A percentile compares a stretch with the other conserved stretches of the same genome.
These are phyloP conservation scores for Catonia carolina DNA, from an alignment of 2,888 invertebrate species.

Conservation along the genomic window DNA sequence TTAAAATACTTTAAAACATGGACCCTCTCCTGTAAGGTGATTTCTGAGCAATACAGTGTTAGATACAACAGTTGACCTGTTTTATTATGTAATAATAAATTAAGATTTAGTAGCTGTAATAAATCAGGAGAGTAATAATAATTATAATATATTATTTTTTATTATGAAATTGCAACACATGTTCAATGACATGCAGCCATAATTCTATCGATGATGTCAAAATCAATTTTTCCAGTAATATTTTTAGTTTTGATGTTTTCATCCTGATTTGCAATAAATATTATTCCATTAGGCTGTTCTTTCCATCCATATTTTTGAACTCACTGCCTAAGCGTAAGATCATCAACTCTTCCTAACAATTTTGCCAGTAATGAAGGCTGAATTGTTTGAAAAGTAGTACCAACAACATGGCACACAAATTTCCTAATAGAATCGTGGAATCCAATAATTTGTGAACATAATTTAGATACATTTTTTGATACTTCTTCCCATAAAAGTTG, in stretches of 20 bases:
- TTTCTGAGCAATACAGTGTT: no score
- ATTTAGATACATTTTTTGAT: constrained; percentile 64
- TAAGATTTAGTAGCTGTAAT: no score
- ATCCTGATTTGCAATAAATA: constrained; percentile 92
- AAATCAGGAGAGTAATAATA: no score
- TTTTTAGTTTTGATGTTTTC: constrained; percentile 98
- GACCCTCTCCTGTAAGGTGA: no score
- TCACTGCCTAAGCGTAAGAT: constrained; percentile 78
- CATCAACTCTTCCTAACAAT: constrained; percentile 83
- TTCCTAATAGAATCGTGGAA: constrained; percentile 94
- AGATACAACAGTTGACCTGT: no score
- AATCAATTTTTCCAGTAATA: constrained; percentile 97
- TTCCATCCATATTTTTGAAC: constrained; percentile 94
- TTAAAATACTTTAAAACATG: no score
- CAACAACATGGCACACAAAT: constrained; percentile 95
- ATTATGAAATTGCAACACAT: no score
- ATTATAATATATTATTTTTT: no score
- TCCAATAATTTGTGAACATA: constrained; percentile 73
- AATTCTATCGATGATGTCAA: constrained; percentile 80
- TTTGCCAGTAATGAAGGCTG: constrained; percentile 72
- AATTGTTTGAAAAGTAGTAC: constrained; percentile 94
- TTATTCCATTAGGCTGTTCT: constrained; percentile 64
- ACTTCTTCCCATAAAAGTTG: constrained; percentile 82
- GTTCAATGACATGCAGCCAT: constrained; percentile 55
- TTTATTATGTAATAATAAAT: no score